A percentile compares a stretch with the other conserved stretches of the same genome.
phyloP scores from a whole-genome alignment of 2,113 vertebrate species.

The Illadopsis cleaveri region DNA sequence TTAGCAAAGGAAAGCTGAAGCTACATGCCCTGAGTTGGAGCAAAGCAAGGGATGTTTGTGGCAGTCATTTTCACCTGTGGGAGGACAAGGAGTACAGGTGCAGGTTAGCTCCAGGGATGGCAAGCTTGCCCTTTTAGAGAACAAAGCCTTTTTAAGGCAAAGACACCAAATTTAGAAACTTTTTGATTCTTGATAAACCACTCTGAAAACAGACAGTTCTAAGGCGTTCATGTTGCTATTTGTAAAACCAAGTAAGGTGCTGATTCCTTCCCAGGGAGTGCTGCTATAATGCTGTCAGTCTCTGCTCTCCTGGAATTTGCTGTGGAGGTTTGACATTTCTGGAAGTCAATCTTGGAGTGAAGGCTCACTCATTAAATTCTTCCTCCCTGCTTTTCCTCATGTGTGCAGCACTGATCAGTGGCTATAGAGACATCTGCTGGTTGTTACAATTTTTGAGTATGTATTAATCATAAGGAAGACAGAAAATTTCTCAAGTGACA shows the following conservation, averaged over 20 bases:
- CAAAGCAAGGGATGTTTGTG: not conserved
- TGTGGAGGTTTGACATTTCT: not conserved
- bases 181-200: not conserved
- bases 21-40: not conserved
- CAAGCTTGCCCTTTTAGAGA: not conserved
- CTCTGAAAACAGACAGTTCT: not conserved
- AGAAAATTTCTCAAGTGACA: not conserved
- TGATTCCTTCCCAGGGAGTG: not conserved
- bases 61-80: not conserved
- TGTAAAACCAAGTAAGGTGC: not conserved
- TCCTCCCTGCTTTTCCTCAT: not conserved
- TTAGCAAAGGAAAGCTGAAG: not conserved
- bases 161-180: not conserved
- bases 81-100: not conserved
- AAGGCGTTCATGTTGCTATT: not conserved
- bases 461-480: not conserved
- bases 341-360: not conserved
- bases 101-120: not conserved
- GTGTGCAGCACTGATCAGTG: not conserved
- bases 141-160: not conserved
- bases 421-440: slow-evolving; percentile 46
- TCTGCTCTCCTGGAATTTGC: not conserved
- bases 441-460: not conserved
- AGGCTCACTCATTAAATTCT: not conserved
- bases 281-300: not conserved